These are phyloP conservation scores for Alexandromys fortis DNA, from an alignment of 2,113 vertebrate species.

Conservation along the genomic window DNA sequence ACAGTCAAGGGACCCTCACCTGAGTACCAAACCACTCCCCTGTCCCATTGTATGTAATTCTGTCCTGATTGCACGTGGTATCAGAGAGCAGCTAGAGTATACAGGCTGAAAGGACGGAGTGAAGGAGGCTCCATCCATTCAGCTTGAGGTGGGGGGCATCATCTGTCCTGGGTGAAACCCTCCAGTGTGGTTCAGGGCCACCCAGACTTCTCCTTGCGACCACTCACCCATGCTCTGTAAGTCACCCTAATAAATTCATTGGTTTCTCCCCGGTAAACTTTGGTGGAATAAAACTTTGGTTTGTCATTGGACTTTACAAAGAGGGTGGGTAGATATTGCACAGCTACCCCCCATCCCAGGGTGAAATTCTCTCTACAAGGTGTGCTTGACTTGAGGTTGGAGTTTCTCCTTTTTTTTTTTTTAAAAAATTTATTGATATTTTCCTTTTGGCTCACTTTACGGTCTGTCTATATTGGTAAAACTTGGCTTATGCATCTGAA, in stretches of 20 bases:
- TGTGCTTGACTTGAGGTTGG: not conserved
- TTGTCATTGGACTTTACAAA: not conserved
- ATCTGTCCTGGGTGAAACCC: not conserved
- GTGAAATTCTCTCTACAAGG: not conserved
- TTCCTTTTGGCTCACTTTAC: not conserved
- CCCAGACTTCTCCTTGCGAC: not conserved
- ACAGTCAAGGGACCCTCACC: not conserved
- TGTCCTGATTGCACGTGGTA: not conserved
- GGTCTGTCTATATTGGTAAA: not conserved
- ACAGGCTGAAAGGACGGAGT: not conserved
- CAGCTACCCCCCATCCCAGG: not conserved
- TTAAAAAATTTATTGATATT: not conserved
- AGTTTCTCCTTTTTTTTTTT: not conserved
- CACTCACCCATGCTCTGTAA: not conserved
- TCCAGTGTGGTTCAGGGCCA: not conserved
- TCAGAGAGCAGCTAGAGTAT: not conserved
- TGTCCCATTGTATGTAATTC: not conserved
- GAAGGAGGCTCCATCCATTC: not conserved
- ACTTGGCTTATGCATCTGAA: not conserved
- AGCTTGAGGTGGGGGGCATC: not conserved
- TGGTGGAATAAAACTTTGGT: not conserved
- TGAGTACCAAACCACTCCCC: not conserved
- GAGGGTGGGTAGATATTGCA: not conserved
- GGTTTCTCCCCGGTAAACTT: not conserved
- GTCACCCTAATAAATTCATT: not conserved